Evolutionary conservation across 1,140 invertebrate genomes (phyloP).

Genomic region (Ganaspis sp.): DNA sequence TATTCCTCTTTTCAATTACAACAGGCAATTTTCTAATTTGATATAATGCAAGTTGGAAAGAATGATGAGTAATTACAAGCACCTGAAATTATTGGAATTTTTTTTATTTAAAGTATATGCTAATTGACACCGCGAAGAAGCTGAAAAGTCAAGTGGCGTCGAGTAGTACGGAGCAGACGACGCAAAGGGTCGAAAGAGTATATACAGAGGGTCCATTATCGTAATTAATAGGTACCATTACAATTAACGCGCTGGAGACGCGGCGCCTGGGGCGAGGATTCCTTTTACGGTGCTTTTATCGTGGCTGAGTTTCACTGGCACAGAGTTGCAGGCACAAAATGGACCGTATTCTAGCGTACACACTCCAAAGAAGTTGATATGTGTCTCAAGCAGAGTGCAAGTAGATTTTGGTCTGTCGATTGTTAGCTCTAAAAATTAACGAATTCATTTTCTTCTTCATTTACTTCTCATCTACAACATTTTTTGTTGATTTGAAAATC

Average conservation of each 20-base stretch:
- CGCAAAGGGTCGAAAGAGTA: constrained; percentile 34
- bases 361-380: not conserved
- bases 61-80: not conserved
- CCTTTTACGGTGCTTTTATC: constrained; percentile 63
- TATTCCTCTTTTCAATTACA: not conserved
- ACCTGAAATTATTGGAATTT: not conserved
- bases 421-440: not conserved
- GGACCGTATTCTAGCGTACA: constrained; percentile 33
- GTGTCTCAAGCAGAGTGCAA: constrained; percentile 9
- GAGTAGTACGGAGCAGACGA: constrained; percentile 40
- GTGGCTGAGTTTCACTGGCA: constrained; percentile 42
- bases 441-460: not conserved
- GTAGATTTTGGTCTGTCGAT: not conserved
- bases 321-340: constrained; percentile 26
- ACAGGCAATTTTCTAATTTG: not conserved
- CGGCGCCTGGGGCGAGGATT: constrained; percentile 52
- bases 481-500: no score
- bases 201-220: constrained; percentile 60
- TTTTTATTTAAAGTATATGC: constrained; percentile 8
- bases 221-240: constrained; percentile 65
- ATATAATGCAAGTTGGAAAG: not conserved
- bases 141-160: constrained; percentile 37
- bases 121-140: constrained; percentile 20
- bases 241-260: constrained; percentile 59
- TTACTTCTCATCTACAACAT: no score